Base-by-base conservation (phyloP, 2,113 vertebrate genomes). In the Empidonax traillii region DNA sequence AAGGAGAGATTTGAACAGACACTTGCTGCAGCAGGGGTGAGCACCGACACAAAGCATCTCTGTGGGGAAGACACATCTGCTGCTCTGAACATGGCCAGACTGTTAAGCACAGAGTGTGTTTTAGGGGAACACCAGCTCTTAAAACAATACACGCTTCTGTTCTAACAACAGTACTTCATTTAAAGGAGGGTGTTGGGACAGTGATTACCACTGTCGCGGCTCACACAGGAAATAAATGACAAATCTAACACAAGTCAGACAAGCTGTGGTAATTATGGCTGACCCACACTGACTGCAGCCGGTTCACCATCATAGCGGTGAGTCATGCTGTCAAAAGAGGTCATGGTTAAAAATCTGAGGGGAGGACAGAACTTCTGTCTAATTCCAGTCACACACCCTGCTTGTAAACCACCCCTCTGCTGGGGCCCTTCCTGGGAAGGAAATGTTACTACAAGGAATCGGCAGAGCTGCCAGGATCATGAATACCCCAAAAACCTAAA, bases 181-280 rank as follows among this genome's bases (percentile, higher is more conserved):
- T 77, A 28, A 35, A 77, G 79, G 33, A 90, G 72, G 51, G 68
- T 51, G 63, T 35, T 74, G 76, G 76, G 83, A 86, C 67, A 77
- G 41, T 24, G 88, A 72, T 85, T n/a, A 15, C 28, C 14, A 18
- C 79, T 80, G 76, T n/a, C 0, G 0, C 0, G 0, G 75, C 79
- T 94, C 51, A 67, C 59, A 39, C 35, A 63, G 88, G 88, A 86
- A 93, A 92, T 20, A 62, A 90, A 61, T 8, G 44, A 62, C 78
- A 61, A 67, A 80, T 33, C 41, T 46, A 62, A 53, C 23, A 13
- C n/a, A 8, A 55, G 63, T 86, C 86, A 96, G 92, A 77, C 0
- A 6, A 88, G 72, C 63, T 84, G 86, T 47, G 65, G 63, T 59
- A 74, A 74, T 63, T 53, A 39, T 0, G 7, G 76, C 12, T 94